Conservation (phyloP, 2,113 vertebrate genomes). For the Ciconia boyciana region DNA sequence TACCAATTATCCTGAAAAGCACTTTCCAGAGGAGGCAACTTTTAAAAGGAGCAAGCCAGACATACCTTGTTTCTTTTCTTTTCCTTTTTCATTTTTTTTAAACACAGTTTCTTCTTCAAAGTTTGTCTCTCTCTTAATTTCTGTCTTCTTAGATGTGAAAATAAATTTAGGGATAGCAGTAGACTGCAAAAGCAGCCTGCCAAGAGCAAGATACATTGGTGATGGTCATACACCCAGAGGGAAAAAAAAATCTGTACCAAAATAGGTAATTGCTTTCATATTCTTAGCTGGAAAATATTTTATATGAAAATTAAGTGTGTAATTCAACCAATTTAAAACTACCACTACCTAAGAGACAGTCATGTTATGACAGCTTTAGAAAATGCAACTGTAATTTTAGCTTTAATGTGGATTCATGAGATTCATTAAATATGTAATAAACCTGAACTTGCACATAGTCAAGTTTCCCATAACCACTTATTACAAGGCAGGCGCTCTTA, state of each 20-base stretch:
- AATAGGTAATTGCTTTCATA: conserved; percentile 12
- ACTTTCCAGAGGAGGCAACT: background rate
- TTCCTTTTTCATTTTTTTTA: background rate
- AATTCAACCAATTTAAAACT: conserved; percentile 46
- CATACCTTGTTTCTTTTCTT: background rate
- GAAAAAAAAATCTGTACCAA: background rate
- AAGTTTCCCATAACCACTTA: background rate
- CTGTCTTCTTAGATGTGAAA: background rate
- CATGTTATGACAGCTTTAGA: conserved; percentile 46
- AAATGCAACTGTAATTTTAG: conserved; percentile 51
- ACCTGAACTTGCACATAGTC: conserved; percentile 20
- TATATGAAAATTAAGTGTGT: conserved; percentile 37
- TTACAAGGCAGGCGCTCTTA: background rate
- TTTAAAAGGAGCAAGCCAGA: background rate
- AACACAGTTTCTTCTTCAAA: background rate
- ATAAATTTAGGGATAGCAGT: background rate
- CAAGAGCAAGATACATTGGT: background rate
- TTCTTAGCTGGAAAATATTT: conserved; percentile 42
- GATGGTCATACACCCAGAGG: background rate
- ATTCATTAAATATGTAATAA: conserved; percentile 37
- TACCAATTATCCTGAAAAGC: background rate
- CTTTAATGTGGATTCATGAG: conserved; percentile 38
- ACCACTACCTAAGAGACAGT: conserved; percentile 27
- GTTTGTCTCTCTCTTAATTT: background rate
- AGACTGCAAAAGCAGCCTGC: background rate